These are phyloP conservation scores for Caloenas nicobarica DNA, from an alignment of 2,113 vertebrate genomes.

Conservation along the genomic window DNA sequence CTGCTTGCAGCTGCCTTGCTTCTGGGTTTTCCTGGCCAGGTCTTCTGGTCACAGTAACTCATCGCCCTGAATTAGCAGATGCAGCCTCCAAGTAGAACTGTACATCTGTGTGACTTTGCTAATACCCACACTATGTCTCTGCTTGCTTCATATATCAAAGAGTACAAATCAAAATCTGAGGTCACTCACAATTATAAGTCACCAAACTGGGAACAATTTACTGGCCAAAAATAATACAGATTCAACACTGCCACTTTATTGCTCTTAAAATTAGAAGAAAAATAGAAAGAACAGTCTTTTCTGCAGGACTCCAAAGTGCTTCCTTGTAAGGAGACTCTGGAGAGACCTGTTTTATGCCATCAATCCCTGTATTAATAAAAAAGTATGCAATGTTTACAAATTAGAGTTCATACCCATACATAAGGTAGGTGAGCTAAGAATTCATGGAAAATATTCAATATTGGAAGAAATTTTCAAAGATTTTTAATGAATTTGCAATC, in stretches of 20 bases:
- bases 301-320: neutral
- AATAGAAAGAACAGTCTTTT: neutral
- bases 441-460: neutral
- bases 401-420: neutral
- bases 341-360: neutral
- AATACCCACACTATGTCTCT: neutral
- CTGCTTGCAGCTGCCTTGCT: neutral
- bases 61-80: neutral
- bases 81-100: no score
- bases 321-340: neutral
- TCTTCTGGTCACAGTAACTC: neutral
- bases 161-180: neutral
- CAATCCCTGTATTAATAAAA: neutral
- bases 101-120: neutral
- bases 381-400: neutral
- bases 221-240: neutral
- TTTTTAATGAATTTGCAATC: neutral
- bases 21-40: neutral
- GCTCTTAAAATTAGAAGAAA: neutral
- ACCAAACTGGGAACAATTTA: neutral
- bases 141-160: neutral
- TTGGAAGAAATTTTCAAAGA: neutral
- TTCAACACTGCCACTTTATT: neutral
- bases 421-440: neutral
- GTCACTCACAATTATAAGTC: neutral